Base-by-base conservation (phyloP, 2,797 vertebrate genomes). In the Agapornis canus region DNA sequence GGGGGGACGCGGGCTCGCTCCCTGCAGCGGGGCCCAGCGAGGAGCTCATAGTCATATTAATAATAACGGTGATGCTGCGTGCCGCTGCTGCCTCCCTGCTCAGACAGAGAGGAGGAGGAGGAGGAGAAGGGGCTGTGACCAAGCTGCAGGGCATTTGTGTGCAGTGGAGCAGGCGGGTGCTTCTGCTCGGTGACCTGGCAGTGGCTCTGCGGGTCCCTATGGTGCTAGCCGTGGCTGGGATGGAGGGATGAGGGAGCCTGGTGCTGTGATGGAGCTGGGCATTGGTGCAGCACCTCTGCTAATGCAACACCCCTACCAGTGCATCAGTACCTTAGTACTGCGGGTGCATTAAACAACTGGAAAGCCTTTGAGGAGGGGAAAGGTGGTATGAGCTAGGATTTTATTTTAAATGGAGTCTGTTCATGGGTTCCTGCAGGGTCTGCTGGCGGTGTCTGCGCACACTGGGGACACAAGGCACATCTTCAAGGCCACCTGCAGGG, bases 321-420 rank as follows among this genome's bases (percentile, higher is more conserved):
- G 42, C 42, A 22, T 7, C n/a, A 17, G 0, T 23, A 3, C 37
- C 51, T 32, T 0, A 0, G 14, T 32, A 5, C 27, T 0, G 2
- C 17, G 48, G 17, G 32, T 10, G 21, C 16, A 1, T 22, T 2
- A 42, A 83, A 5, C 40, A 17, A 1, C 40, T 3, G 13, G 48
- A 13, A 43, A 49, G 35, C 4, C 17, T 21, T 5, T 21, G 57
- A 48, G 73, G 35, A 60, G 29, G 57, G 7, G n/a, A 19, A 35
- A 47, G 40, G 42, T 43, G 59, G 18, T 27, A 10, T 4, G 20
- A 69, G 22, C 16, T 54, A 14, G 54, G 8, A 4, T 61, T 79
- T 59, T 22, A 1, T 70, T 69, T 69, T 25, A 43, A 18, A 16
- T 4, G 6, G 39, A 23, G 12, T 6, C 35, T 51, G 32, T 9